Evolutionary conservation across 2,888 invertebrate species (phyloP).

Genomic region (Drosophila austrosaltans): DNA sequence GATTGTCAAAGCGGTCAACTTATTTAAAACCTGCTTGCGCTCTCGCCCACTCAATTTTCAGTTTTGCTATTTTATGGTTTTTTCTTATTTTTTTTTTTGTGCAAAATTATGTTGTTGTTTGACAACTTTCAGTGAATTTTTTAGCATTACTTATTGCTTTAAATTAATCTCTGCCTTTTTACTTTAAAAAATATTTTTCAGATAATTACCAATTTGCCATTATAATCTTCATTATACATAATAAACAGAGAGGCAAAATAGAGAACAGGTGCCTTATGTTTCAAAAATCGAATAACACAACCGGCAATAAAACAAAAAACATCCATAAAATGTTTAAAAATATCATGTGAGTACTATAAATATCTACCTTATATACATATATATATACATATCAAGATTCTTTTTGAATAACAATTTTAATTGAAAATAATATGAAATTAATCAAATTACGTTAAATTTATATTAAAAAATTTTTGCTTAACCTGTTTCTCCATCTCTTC

Average conservation of each 20-base stretch:
- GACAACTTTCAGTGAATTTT: conserved; percentile 26
- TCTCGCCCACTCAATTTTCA: conserved; percentile 21
- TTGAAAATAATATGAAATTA: no score
- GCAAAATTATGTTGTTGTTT: conserved; percentile 39
- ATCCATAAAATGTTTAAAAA: neutral
- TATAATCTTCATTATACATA: no score
- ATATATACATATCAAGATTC: no score
- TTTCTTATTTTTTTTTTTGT: neutral
- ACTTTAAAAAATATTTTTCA: neutral
- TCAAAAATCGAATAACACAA: neutral
- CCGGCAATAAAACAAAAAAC: neutral
- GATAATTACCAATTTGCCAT: neutral
- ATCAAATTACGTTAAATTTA: no score
- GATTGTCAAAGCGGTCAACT: conserved; percentile 45
- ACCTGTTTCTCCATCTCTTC: no score
- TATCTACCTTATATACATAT: neutral
- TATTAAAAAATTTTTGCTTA: no score
- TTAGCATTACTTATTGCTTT: conserved; percentile 8
- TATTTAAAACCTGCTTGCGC: conserved; percentile 10
- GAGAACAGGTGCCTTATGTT: neutral
- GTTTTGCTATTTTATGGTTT: neutral
- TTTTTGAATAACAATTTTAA: no score
- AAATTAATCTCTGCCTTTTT: neutral
- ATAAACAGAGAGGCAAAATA: neutral
- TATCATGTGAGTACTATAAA: neutral